phyloP scores from a whole-genome alignment of 2,888 invertebrate species.

The Diadromus collaris region DNA sequence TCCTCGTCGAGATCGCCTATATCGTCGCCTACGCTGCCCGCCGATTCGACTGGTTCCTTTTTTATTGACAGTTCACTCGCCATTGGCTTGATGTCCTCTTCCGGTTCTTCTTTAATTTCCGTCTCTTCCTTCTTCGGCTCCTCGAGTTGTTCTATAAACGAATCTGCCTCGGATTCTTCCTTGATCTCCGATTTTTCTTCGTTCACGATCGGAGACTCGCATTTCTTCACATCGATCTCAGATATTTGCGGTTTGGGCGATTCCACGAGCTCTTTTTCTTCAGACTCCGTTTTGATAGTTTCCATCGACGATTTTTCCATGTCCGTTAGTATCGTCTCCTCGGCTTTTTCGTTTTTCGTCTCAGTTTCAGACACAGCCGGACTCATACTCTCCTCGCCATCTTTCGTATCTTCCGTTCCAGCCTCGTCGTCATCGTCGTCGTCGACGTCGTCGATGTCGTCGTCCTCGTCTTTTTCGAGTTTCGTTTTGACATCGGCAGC shows the following conservation, averaged over 20 bases:
- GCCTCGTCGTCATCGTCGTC: slow-evolving; percentile 53
- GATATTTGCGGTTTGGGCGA: slow-evolving; percentile 64
- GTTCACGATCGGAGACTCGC: slow-evolving; percentile 17
- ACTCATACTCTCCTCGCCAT: slow-evolving; percentile 36
- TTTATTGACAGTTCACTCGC: slow-evolving; percentile 61
- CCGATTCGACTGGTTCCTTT: slow-evolving; percentile 73
- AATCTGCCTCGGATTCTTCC: slow-evolving; percentile 63
- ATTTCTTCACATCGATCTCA: slow-evolving; percentile 56
- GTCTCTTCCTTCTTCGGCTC: slow-evolving; percentile 64
- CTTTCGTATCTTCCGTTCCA: slow-evolving; percentile 40
- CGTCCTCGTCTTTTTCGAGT: slow-evolving; percentile 52
- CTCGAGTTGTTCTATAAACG: slow-evolving; percentile 51
- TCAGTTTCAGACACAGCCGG: slow-evolving; percentile 33
- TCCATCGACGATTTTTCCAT: slow-evolving; percentile 19
- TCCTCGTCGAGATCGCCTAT: slow-evolving; percentile 79
- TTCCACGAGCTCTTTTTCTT: slow-evolving; percentile 39
- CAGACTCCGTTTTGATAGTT: slow-evolving; percentile 7
- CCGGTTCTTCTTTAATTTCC: slow-evolving; percentile 68
- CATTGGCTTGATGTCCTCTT: slow-evolving; percentile 62
- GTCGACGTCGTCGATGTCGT: too few relatives aligned
- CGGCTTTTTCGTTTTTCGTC: slow-evolving; percentile 60
- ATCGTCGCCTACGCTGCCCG: slow-evolving; percentile 80
- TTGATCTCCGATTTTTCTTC: slow-evolving; percentile 65
- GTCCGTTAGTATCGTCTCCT: slow-evolving; percentile 38
- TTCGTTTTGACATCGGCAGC: slow-evolving; percentile 27